Conservation (phyloP, 2,797 vertebrate genomes). For the Gadopsis marmoratus region DNA sequence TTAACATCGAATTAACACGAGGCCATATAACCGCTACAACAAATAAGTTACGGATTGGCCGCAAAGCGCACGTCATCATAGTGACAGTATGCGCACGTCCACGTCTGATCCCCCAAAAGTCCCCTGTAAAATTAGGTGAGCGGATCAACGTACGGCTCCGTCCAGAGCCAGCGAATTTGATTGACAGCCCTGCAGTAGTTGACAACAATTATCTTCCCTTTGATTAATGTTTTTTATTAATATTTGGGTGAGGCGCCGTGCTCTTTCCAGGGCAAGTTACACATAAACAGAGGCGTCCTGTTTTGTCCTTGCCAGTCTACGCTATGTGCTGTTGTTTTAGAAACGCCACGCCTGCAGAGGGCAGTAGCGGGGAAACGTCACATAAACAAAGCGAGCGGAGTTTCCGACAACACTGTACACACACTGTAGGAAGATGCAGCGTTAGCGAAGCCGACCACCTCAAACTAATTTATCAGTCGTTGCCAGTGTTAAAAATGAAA, state of each 20-base stretch:
- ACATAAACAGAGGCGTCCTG: neutral
- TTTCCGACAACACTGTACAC: neutral
- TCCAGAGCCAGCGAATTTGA: neutral
- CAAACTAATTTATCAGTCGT: neutral
- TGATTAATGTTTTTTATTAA: rapidly evolving
- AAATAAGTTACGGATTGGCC: rapidly evolving
- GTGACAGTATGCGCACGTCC: rapidly evolving
- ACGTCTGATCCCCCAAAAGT: too few species aligned
- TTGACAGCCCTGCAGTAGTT: conserved; percentile 18
- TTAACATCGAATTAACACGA: neutral
- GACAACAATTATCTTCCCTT: neutral
- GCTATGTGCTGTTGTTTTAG: rapidly evolving
- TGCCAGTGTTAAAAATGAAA: conserved; percentile 77
- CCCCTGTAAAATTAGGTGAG: neutral
- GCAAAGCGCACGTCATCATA: rapidly evolving
- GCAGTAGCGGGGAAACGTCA: neutral
- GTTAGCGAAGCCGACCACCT: neutral
- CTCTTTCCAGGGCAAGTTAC: rapidly evolving
- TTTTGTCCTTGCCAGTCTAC: neutral
- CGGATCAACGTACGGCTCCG: neutral
- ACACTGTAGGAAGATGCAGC: conserved; percentile 8
- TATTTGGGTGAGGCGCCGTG: rapidly evolving
- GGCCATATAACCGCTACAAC: rapidly evolving
- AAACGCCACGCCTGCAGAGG: conserved; percentile 44
- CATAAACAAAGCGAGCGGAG: neutral